phyloP scores from a whole-genome alignment of 2,113 vertebrate genomes.

The Amia ocellicauda region DNA sequence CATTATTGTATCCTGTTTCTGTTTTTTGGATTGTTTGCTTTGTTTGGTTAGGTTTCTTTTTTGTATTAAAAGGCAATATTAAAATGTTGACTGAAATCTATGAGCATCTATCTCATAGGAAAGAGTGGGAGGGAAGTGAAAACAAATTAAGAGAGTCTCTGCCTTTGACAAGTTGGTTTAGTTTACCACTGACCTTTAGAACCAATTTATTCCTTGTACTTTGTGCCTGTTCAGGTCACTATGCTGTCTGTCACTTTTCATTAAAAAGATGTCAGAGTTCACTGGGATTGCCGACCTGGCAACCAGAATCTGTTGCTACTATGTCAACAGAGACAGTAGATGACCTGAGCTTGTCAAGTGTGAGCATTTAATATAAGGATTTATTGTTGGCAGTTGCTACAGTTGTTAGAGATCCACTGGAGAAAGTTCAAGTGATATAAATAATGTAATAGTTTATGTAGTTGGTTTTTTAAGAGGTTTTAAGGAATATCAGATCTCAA shows the following conservation, averaged over 20 bases:
- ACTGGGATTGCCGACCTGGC: background rate
- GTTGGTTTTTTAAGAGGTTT: no score
- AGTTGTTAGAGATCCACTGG: no score
- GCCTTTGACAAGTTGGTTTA: background rate
- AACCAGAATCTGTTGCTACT: background rate
- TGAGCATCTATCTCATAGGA: background rate
- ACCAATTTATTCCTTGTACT: background rate
- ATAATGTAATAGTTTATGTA: background rate
- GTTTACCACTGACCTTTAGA: background rate
- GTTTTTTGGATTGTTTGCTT: no score
- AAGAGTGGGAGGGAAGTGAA: background rate
- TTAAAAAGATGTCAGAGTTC: slow-evolving; percentile 19
- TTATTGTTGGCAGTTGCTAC: background rate
- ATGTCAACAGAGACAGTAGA: slow-evolving; percentile 6
- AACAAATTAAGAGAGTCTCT: background rate
- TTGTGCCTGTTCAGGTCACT: background rate
- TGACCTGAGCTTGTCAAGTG: slow-evolving; percentile 2
- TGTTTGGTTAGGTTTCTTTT: no score
- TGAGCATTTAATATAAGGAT: background rate
- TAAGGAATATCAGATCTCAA: no score
- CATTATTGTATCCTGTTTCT: no score
- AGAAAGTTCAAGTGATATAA: background rate
- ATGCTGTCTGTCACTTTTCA: slow-evolving; percentile 16
- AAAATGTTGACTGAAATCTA: background rate
- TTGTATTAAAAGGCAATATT: no score